Base-by-base conservation (phyloP, 2,113 vertebrate species). In the Cisticola juncidis region DNA sequence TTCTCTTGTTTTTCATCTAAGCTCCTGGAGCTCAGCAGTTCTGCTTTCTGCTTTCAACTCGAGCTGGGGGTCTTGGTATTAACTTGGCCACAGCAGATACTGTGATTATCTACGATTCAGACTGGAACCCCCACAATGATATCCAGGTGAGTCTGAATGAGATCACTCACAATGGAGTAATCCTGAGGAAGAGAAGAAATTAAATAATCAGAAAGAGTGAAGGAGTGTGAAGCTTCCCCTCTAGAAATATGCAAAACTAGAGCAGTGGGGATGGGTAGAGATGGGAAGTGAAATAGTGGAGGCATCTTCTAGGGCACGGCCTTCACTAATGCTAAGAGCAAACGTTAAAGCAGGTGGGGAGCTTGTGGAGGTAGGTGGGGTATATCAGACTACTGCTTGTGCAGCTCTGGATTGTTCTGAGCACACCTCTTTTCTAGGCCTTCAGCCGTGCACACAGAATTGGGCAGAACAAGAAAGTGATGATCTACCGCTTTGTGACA, bases 121-220 rank as follows among this genome's bases (percentile, higher is more conserved):
- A 99, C 97, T 99, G 99, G 99, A 99, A 99, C 94, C 99, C 99
- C 9, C 99, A 99, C 97, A 99, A 99, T 73, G 99, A 99, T 95
- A 99, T 99, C 83, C 99, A 99, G 98, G 99, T 99, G 97, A 97
- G 96, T 78, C n/a, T 91, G 47, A 92, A 35, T 28, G 56, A 86
- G 20, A 65, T 57, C 14, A 31, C 28, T 89, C 24, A 23, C 47
- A 60, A 4, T 33, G 36, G 28, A 77, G 23, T 68, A 92, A 47
- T 57, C 21, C 21, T 81, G 31, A 74, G 50, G 29, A 85, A 65
- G 23, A 56, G 14, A 11, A 33, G 22, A 28, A 47, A 42, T 21
- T 0, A 79, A 66, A 42, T 17, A 2, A 33, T 57, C 5, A 54
- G 48, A n/a, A 70, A 51, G 36, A 70, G n/a, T 29, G 66, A 87